Evolutionary conservation across 2,888 invertebrate species (phyloP), one percentile per base, ranked within the genome.

Genomic region (Nycteola revayana): DNA sequence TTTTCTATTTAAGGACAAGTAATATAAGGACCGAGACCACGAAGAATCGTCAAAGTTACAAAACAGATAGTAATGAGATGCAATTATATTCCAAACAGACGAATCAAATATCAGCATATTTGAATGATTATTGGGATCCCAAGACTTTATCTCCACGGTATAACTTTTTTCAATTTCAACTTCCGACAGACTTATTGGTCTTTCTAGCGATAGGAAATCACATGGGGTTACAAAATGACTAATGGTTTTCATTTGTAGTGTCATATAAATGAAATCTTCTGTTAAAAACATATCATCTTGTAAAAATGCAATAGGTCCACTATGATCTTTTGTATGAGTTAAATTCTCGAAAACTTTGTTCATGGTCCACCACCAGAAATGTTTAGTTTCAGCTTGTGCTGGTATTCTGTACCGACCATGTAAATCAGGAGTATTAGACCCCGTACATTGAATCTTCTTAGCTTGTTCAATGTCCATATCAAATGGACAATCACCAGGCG

Each of bases 351-450:
- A 81, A 14, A 80, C 59, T 28, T 48, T 66, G 46, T 79, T 79
- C 2, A 72, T 63, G 6, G 79, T 76, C 81, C 81, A 82, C 81
- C 81, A 81, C 79, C 78, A 79, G 27, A 63, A 66, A 39, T 75
- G 76, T 46, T 81, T 81, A 10, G 29, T 60, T 53, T 73, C 65
- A 6, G 66, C 44, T 6, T 36, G 25, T 7, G 43, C 8, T 8
- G 77, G 71, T 7, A 74, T 49, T 28, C 77, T 64, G 26, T 64
- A 74, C 17, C 39, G 58, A 0, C 74, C 74, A 22, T 66, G 63
- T 30, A 65, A 44, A 29, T 79, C 75, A 18, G 69, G 66, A n/a
- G 36, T 54, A 10, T 32, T 39, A 6, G 59, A 67, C 2, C 71
- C 66, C 1, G 60, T 68, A 30, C 75, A 76, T 22, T 77, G 69